Evolutionary conservation across 2,888 invertebrate species (phyloP).

Genomic region (Amblyteles armatorius): DNA sequence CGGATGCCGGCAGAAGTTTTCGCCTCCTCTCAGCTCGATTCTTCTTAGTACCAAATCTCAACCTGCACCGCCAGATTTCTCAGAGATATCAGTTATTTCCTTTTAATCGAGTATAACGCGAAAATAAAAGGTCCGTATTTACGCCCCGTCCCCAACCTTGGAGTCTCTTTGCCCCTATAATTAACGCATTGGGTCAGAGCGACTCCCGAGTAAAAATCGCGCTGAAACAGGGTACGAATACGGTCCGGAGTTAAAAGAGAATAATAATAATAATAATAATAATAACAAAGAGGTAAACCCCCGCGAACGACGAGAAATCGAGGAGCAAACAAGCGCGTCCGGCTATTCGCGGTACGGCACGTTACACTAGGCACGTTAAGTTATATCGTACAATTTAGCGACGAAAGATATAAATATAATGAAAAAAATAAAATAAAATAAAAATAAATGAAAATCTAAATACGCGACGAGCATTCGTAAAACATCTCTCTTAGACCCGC

Average conservation of each 20-base stretch:
- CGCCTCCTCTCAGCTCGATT: conserved; percentile 1
- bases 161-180: no score
- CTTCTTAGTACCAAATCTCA: conserved; percentile 6
- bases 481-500: conserved; percentile 45
- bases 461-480: conserved; percentile 24
- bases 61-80: background rate
- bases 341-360: conserved; percentile 2
- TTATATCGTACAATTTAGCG: conserved; percentile 56
- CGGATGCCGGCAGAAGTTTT: conserved; percentile 6
- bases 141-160: no score
- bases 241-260: conserved; percentile 2
- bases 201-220: no score
- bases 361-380: conserved; percentile 35
- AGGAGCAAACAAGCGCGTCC: conserved; percentile 9
- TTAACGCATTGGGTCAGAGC: no score
- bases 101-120: conserved; percentile 26
- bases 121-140: background rate
- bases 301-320: conserved; percentile 4
- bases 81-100: conserved; percentile 39
- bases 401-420: conserved; percentile 52
- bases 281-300: background rate
- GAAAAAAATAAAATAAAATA: conserved; percentile 46
- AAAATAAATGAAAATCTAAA: conserved; percentile 24
- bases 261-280: conserved; percentile 22
- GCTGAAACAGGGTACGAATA: no score